A percentile compares a stretch with the other conserved stretches of the same genome.
These are phyloP conservation scores for Spodoptera picta DNA, from an alignment of 2,888 invertebrate genomes.

Conservation along the genomic window DNA sequence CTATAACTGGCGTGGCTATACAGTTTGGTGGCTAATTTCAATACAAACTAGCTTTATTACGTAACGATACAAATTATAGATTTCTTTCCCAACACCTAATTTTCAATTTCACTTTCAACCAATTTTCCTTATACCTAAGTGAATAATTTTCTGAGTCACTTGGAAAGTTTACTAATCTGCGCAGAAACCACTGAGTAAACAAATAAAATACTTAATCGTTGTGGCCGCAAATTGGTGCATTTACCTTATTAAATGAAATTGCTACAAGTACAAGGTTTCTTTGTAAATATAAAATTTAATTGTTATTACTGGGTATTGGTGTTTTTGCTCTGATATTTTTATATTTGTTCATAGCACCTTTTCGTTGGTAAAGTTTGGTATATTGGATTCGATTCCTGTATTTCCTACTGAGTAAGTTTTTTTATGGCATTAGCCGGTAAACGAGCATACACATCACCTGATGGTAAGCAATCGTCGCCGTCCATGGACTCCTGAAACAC, in stretches of 20 bases:
- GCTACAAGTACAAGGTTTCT: conserved; percentile 26
- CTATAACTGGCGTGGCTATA: no score
- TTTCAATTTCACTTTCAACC: conserved; percentile 50
- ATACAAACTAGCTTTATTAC: no score
- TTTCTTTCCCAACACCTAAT: conserved; percentile 34
- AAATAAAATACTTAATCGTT: conserved; percentile 37
- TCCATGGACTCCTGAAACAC: no score
- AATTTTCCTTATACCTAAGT: conserved; percentile 44
- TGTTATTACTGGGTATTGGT: background rate
- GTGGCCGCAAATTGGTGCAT: conserved; percentile 39
- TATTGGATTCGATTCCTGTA: no score
- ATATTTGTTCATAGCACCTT: no score
- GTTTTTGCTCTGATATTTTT: background rate
- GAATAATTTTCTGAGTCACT: conserved; percentile 50
- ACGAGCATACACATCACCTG: no score
- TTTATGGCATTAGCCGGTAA: no score
- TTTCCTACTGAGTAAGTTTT: no score
- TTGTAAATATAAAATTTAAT: conserved; percentile 12
- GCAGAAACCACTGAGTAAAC: conserved; percentile 48
- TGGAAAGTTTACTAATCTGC: conserved; percentile 60
- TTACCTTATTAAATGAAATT: conserved; percentile 42
- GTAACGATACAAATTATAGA: conserved; percentile 12
- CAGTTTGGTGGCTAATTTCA: no score
- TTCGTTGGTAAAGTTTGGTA: background rate
- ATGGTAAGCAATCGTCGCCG: no score